These are phyloP conservation scores for Rhincodon typus DNA, from an alignment of 2,797 vertebrate species.

Conservation along the genomic window DNA sequence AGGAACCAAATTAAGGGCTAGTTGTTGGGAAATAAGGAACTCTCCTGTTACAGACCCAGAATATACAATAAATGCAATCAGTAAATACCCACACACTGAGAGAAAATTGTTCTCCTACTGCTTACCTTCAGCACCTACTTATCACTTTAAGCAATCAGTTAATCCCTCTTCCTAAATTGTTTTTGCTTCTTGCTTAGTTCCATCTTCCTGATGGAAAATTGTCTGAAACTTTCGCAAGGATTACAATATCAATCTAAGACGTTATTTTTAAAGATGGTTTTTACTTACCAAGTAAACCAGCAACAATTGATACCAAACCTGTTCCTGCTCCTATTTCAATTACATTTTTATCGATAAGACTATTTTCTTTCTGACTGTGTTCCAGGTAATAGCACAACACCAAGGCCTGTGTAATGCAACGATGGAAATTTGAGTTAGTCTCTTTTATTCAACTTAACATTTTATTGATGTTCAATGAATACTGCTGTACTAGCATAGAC, in stretches of 20 bases:
- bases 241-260: not conserved
- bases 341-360: slow-evolving; percentile 76
- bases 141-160: not conserved
- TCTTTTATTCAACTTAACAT: not conserved
- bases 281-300: slow-evolving; percentile 80
- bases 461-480: too few relatives aligned
- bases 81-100: not conserved
- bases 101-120: not conserved
- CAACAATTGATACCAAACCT: slow-evolving; percentile 83
- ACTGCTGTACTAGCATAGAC: too few relatives aligned
- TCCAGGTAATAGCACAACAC: slow-evolving; percentile 91
- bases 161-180: not conserved
- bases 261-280: not conserved
- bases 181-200: not conserved
- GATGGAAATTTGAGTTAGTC: not conserved
- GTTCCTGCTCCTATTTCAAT: slow-evolving; percentile 95
- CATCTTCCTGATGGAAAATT: not conserved
- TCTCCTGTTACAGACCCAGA: not conserved
- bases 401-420: slow-evolving; percentile 64
- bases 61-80: not conserved
- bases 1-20: not conserved
- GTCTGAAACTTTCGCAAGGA: not conserved
- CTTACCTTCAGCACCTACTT: not conserved
- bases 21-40: not conserved
- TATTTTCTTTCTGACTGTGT: slow-evolving; percentile 66